Conservation (phyloP, 1,140 invertebrate species). For the Bombyx mori region DNA sequence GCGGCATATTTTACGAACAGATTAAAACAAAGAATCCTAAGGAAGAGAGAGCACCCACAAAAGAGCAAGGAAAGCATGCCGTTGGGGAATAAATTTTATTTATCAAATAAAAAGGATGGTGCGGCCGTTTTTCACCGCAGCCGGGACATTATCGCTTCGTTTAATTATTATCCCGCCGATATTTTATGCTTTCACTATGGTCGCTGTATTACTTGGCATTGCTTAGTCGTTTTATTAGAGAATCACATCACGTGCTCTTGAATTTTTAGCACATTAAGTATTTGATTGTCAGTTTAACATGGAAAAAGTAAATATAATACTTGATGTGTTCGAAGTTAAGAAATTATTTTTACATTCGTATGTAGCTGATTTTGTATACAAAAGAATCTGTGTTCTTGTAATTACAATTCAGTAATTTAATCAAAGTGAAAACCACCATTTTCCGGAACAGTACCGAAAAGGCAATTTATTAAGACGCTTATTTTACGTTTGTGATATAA, state of each 20-base stretch:
- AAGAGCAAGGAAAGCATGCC: constrained; percentile 44
- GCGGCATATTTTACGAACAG: constrained; percentile 15
- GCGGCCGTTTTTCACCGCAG: constrained; percentile 62
- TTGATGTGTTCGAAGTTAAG: no score
- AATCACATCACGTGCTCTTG: no score
- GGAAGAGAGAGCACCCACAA: constrained; percentile 38
- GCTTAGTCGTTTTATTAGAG: no score
- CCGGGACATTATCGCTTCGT: constrained; percentile 67
- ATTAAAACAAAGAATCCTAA: constrained; percentile 29
- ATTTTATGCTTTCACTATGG: constrained; percentile 35
- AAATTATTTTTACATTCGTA: no score
- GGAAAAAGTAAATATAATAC: no score
- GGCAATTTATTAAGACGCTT: constrained; percentile 7
- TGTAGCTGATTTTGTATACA: no score
- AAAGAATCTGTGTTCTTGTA: no score
- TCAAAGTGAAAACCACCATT: no score
- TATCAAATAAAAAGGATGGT: constrained; percentile 71
- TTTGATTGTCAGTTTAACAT: no score
- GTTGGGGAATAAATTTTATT: constrained; percentile 67
- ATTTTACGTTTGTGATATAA: constrained; percentile 17
- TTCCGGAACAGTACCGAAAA: not conserved
- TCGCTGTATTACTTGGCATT: not conserved
- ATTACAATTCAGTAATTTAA: no score
- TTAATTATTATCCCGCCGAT: constrained; percentile 70
- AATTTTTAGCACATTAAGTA: no score